Conservation (phyloP, 53 echinoderm and acorn worm species). For the Henricia sp. region DNA sequence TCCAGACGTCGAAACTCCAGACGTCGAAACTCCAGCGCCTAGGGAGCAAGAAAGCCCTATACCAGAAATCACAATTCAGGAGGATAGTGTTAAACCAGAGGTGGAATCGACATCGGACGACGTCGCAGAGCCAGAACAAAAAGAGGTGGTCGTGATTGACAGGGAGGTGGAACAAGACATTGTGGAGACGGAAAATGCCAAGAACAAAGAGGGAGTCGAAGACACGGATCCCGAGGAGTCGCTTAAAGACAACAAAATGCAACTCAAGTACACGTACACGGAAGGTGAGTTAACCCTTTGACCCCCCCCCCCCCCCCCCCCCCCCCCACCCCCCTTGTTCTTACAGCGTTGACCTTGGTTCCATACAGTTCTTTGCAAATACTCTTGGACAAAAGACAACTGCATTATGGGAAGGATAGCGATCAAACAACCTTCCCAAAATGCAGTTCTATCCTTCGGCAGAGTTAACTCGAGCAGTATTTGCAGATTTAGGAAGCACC, state of each 20-base stretch:
- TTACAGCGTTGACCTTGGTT: no score
- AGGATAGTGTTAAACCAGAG: neutral
- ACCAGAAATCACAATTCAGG: conserved; percentile 14
- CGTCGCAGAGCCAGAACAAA: conserved; percentile 31
- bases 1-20: neutral
- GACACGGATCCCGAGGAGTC: conserved; percentile 84
- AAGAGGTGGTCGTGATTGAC: conserved; percentile 46
- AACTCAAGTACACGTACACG: conserved; percentile 98
- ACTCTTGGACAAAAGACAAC: no score
- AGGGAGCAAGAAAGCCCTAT: neutral
- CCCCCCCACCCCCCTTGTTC: no score
- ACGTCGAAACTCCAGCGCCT: neutral
- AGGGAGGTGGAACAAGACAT: conserved; percentile 69
- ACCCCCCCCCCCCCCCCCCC: no score
- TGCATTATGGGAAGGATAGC: no score
- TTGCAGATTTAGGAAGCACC: no score
- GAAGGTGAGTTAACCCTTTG: conserved; percentile 85
- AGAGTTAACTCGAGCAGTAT: no score
- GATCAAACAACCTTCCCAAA: no score
- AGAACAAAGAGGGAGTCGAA: conserved; percentile 77
- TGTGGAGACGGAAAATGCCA: conserved; percentile 68
- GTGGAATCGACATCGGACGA: neutral
- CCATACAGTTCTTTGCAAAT: neutral
- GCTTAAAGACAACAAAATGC: conserved; percentile 93
- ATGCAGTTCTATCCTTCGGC: no score